Base-by-base conservation (phyloP, 2,113 vertebrate genomes). In the Choloepus hoffmanni region DNA sequence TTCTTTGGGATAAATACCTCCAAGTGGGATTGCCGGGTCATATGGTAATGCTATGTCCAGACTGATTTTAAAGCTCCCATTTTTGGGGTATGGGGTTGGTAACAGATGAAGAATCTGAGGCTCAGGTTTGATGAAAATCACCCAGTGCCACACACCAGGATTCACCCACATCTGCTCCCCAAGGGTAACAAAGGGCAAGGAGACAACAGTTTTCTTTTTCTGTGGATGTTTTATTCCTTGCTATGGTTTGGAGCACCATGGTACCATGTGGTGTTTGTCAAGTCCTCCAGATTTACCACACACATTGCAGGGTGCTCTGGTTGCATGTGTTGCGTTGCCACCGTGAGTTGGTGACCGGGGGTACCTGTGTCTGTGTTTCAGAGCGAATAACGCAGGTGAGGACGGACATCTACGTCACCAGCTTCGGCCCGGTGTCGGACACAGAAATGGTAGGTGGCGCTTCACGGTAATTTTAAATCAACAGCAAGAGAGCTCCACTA, bases 341-440 rank as follows among this genome's bases (percentile, higher is more conserved):
- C 58, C 21, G 72, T 79, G 50, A 55, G 68, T 88, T 2, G 16
- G 23, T 63, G 92, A 62, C 88, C 76, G 60, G 85, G 28, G 28
- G 4, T 1, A 53, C 87, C 7, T 8, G 28, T 98, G 0, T 98
- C 72, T 98, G 92, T 98, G n/a, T 98, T 98, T 95, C 98, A 99
- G 99, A 99, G 97, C 99, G 99, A 97, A 99, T 99, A 98, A 99
- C 99, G 0, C 99, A 99, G 98, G 99, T 99, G 97, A 99, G 99
- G 98, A 99, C 99, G 43, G 99, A 99, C 98, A 99, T 99, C 98
- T 99, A 99, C n/a, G 99, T 99, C 94, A 99, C 99, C 92, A 99
- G 99, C 97, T 99, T 99, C 53, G 99, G 99, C 78, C 99, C 99
- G 0, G 99, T 99, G 81, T 99, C 99, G 30, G 99, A 99, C 97